These are phyloP conservation scores for Myodes glareolus DNA, from an alignment of 2,113 vertebrate species.

Conservation along the genomic window DNA sequence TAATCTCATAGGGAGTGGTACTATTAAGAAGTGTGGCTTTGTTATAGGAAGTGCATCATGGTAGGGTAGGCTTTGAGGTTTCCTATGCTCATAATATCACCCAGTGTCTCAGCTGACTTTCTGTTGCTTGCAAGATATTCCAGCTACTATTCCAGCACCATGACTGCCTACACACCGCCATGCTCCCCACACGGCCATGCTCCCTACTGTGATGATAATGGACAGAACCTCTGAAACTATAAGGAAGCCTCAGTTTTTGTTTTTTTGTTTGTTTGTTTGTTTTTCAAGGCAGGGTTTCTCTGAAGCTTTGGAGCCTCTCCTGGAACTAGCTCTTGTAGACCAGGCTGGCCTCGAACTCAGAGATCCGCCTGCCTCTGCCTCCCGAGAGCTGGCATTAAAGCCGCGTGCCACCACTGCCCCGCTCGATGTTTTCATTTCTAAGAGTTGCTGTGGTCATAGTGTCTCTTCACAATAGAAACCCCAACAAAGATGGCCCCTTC, in stretches of 20 bases:
- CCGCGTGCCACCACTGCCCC: no score
- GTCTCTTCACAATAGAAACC: no score
- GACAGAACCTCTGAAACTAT: not conserved
- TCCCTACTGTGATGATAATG: not conserved
- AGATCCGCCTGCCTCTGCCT: no score
- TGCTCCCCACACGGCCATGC: not conserved
- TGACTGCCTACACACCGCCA: not conserved
- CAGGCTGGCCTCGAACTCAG: no score
- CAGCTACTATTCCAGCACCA: not conserved
- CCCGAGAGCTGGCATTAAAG: no score
- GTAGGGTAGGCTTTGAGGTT: not conserved
- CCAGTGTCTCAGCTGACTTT: not conserved
- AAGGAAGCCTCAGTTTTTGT: not conserved
- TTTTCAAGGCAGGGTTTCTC: no score
- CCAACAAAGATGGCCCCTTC: no score
- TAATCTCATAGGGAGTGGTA: not conserved
- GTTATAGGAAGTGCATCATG: not conserved
- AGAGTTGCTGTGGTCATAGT: not conserved
- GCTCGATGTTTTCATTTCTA: not conserved
- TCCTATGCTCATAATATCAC: not conserved
- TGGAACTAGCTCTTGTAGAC: no score
- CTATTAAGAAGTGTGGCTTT: not conserved
- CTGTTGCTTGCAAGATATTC: not conserved
- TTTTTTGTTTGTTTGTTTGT: no score
- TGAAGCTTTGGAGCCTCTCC: no score